phyloP scores from a whole-genome alignment of 2,113 vertebrate genomes.

The Anser cygnoides region DNA sequence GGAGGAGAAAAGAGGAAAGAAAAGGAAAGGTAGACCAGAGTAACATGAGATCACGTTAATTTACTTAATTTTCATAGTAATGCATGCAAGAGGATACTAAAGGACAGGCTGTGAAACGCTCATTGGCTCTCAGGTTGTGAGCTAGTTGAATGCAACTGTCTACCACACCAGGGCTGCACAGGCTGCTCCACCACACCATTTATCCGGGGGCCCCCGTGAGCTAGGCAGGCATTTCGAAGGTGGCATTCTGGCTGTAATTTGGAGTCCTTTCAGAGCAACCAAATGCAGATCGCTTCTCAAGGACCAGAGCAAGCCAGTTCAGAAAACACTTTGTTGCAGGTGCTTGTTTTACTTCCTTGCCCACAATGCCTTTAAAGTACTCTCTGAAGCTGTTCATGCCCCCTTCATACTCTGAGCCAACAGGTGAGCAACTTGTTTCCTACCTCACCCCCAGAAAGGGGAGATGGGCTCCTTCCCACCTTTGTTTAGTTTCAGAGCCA shows the following conservation, averaged over 20 bases:
- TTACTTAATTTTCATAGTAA: conserved; percentile 34
- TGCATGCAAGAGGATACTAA: background rate
- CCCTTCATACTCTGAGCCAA: background rate
- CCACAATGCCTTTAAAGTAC: too few species aligned
- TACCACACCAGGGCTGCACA: fast-evolving
- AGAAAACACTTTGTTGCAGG: fast-evolving
- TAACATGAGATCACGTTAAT: conserved; percentile 52
- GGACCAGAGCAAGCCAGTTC: background rate
- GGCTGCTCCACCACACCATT: fast-evolving
- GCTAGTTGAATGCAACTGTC: background rate
- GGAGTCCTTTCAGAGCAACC: background rate
- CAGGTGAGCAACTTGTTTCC: fast-evolving
- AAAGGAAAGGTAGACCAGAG: conserved; percentile 64
- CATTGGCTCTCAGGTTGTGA: background rate
- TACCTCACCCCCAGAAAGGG: background rate
- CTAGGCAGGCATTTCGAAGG: background rate
- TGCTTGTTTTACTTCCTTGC: background rate
- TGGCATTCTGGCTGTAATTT: background rate
- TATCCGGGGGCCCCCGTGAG: background rate
- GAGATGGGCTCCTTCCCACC: background rate
- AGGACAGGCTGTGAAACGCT: conserved; percentile 7
- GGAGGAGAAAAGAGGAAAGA: conserved; percentile 55
- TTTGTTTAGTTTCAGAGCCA: background rate
- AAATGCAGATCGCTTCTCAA: background rate
- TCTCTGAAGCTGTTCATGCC: background rate